Percentiles rank a stretch among this genome's conserved stretches.
These are phyloP conservation scores for Nomada goodeniana DNA, from an alignment of 2,888 invertebrate genomes.

Conservation along the genomic window DNA sequence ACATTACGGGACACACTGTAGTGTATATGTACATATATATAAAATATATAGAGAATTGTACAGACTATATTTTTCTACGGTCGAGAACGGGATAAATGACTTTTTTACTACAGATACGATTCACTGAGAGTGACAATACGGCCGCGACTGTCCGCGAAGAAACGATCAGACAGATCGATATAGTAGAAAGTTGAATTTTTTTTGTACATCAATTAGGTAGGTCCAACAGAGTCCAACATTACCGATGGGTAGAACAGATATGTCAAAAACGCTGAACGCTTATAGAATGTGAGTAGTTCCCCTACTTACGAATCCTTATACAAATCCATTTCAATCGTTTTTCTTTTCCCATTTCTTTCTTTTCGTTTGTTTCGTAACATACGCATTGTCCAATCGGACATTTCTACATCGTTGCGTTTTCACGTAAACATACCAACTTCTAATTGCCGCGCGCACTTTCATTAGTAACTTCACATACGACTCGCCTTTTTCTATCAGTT, in stretches of 20 bases:
- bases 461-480: constrained; percentile 32
- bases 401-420: constrained; percentile 16
- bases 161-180: constrained; percentile 58
- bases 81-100: constrained; percentile 62
- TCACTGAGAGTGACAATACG: constrained; percentile 58
- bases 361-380: not conserved
- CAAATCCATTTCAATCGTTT: constrained; percentile 13
- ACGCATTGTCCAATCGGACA: not conserved
- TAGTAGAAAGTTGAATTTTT: constrained; percentile 64
- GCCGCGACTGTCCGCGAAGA: constrained; percentile 40
- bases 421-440: constrained; percentile 43
- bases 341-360: not conserved
- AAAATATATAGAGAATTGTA: constrained; percentile 14
- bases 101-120: constrained; percentile 61
- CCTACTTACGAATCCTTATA: constrained; percentile 48
- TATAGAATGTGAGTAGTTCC: constrained; percentile 93
- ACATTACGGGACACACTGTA: constrained; percentile 47
- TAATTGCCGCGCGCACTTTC: constrained; percentile 44
- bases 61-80: constrained; percentile 71
- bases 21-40: constrained; percentile 59
- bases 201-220: constrained; percentile 69
- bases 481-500: not conserved
- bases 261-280: constrained; percentile 95
- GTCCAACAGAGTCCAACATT: constrained; percentile 72
- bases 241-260: constrained; percentile 85